Evolutionary conservation across 2,888 invertebrate species (phyloP).

Genomic region (Protophormia terraenovae): DNA sequence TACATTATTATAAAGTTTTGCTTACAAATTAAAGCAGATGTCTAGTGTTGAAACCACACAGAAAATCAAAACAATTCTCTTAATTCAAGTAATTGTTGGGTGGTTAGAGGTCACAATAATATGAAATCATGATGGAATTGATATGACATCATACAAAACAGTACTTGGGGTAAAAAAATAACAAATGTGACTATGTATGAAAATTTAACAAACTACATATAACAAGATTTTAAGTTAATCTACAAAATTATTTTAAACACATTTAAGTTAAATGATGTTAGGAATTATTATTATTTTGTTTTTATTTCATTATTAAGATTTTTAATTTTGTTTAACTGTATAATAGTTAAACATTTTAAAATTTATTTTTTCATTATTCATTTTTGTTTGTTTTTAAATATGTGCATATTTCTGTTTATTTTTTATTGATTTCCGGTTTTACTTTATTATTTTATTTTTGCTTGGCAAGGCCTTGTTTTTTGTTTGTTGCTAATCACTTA

Average conservation of each 20-base stretch:
- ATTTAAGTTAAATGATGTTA: too few relatives aligned
- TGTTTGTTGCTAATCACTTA: not conserved
- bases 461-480: not conserved
- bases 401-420: not conserved
- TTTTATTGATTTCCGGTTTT: conserved; percentile 7
- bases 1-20: not conserved
- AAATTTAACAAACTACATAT: too few relatives aligned
- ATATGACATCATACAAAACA: conserved; percentile 3
- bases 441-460: not conserved
- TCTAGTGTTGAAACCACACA: not conserved
- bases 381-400: not conserved
- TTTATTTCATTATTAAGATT: not conserved
- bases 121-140: not conserved
- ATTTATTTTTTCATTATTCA: not conserved
- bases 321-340: not conserved
- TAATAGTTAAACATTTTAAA: too few relatives aligned
- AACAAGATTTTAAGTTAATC: too few relatives aligned
- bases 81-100: not conserved
- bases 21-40: conserved; percentile 17
- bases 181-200: too few relatives aligned
- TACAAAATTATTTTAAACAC: not conserved
- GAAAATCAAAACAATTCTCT: not conserved
- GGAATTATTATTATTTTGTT: too few relatives aligned
- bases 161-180: too few relatives aligned
- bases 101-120: conserved; percentile 31